These are phyloP conservation scores for Ptychobarbus kaznakovi DNA, from an alignment of 2,797 vertebrate genomes.

Conservation along the genomic window DNA sequence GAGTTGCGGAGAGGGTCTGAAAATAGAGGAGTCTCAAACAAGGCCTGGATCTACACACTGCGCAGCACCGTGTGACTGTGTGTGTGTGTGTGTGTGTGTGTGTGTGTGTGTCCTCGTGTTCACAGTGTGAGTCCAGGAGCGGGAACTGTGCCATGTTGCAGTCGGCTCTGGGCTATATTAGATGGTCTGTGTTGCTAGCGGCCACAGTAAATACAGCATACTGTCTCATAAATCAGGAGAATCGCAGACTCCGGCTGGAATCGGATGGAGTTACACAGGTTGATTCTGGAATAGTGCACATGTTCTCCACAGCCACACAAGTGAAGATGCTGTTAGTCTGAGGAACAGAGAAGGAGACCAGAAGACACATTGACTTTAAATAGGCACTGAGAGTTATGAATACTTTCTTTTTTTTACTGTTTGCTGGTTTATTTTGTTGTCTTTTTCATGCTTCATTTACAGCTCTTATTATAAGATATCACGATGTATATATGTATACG, in stretches of 20 bases:
- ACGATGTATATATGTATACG: too few species aligned
- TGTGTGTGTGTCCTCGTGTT: slow-evolving; percentile 23
- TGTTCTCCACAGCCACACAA: not conserved
- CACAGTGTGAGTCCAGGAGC: not conserved
- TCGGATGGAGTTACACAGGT: not conserved
- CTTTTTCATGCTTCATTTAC: not conserved
- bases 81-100: slow-evolving; percentile 27
- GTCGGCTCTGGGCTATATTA: not conserved
- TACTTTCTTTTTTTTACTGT: not conserved
- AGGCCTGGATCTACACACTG: slow-evolving; percentile 24
- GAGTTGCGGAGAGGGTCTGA: not conserved
- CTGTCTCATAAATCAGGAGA: slow-evolving; percentile 21
- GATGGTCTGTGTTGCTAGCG: not conserved
- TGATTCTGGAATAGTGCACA: not conserved
- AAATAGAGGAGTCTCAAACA: slow-evolving; percentile 30
- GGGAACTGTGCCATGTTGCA: not conserved
- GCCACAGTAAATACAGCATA: not conserved
- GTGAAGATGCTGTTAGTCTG: not conserved
- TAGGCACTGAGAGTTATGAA: not conserved
- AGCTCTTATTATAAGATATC: not conserved
- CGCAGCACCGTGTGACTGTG: not conserved
- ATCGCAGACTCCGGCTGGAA: not conserved
- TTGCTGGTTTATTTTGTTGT: not conserved
- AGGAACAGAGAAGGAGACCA: slow-evolving; percentile 7
- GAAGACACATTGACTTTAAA: not conserved